Base-by-base conservation (phyloP, 1,140 invertebrate species). In the Cherax destructor region DNA sequence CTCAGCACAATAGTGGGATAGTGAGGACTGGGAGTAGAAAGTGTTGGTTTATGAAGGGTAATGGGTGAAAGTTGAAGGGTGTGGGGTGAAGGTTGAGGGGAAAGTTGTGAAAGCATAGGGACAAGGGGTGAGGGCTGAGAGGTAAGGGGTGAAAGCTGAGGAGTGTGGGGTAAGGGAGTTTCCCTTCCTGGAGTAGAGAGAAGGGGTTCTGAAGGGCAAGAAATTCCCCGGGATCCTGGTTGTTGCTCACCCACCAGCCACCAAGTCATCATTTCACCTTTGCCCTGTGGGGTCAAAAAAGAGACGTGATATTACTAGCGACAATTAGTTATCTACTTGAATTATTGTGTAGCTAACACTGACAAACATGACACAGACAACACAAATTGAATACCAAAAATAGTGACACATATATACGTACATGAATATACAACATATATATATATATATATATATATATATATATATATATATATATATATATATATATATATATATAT, bases 211-310 rank as follows among this genome's bases (percentile, higher is more conserved):
- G 77, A 50, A 2, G 47, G 30, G n/a, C 41, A 79, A 30, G 49
- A 9, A 0, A 21, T 11, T 18, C 59, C 41, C 74, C 50, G 52
- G 16, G 18, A 16, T 49, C 50, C 72, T 1, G 30, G 50, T 18
- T 50, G 47, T 11, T 83, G 65, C 52, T 84, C 81, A 0, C 95
- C 96, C 47, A 95, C 74, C 49, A 92, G 78, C 91, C 91, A 92
- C 80, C 83, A 92, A 4, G 91, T 92, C 72, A 84, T 83, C 91
- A 92, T 81, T 3, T 88, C 74, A 18, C 91, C 91, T 30, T 92
- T 92, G 79, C 91, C 91, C 91, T 92, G 84, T 10, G 52, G 3
- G 47, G 59, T 83, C 50, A 77, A 49, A 56, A 10, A 3, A 47
- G 81, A 52, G 30, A 52, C 9, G 21, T 69, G 13, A 10, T 21